phyloP scores from a whole-genome alignment of 1,140 invertebrate species.

The Akabosia matsudoensis region DNA sequence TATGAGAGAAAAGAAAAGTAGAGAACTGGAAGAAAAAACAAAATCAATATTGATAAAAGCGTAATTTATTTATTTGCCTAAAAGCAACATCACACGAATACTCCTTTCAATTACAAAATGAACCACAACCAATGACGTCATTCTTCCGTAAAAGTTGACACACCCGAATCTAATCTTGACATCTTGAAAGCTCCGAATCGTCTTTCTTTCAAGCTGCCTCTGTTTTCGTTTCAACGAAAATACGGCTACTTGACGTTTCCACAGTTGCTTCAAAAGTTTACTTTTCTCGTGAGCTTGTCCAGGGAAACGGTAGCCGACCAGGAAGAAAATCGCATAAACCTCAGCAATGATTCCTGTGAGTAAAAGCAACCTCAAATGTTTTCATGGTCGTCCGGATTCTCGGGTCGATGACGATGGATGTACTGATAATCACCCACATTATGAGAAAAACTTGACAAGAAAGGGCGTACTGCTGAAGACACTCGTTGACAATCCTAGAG shows the following conservation, averaged over 20 bases:
- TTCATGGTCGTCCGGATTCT: neutral
- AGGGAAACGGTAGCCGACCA: neutral
- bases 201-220: neutral
- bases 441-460: neutral
- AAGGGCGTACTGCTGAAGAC: neutral
- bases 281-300: neutral
- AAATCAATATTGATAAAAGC: too few relatives aligned
- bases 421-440: neutral
- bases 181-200: neutral
- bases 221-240: neutral
- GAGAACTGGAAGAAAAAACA: too few relatives aligned
- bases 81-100: neutral
- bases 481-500: neutral
- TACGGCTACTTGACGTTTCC: neutral
- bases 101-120: neutral
- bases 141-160: conserved; percentile 2
- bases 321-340: neutral
- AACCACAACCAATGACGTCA: neutral
- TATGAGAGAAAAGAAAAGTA: too few relatives aligned
- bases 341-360: neutral
- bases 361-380: neutral
- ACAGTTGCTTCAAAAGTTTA: neutral
- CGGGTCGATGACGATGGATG: neutral
- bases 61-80: too few relatives aligned
- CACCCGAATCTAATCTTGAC: neutral